Evolutionary conservation across 2,888 invertebrate genomes (phyloP), one percentile per base, ranked within the genome.

Genomic region (Diaperis boleti): DNA sequence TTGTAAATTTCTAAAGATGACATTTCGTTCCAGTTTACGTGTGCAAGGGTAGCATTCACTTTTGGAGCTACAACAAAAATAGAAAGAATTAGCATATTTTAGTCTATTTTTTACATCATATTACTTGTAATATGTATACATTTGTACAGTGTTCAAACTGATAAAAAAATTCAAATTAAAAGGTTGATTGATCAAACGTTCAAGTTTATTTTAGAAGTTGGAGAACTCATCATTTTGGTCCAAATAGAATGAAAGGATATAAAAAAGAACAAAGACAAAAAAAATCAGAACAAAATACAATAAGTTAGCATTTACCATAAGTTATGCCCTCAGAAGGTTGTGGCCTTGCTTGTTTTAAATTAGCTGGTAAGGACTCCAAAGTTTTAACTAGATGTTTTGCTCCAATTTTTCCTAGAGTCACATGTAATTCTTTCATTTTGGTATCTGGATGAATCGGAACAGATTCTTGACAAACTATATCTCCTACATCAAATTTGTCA

Each of bases 401-500:
- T 20, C 94, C 94, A 67, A 89, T 79, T 33, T 84, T 80, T 3
- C 92, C 88, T 66, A 95, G 79, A 69, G 83, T 83, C 8, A 82
- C 74, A 67, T 89, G 86, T 54, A 95, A 80, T 69, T 90, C 87
- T 18, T 88, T 87, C 80, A 90, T 84, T 55, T 84, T 86, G 67
- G 88, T 85, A 70, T 90, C 79, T 41, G 84, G 78, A 13, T 79
- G 72, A 65, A 94, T 85, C 31, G 77, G 62, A 13, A 90, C 76
- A 75, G 82, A 81, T 68, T 81, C 79, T 78, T 91, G 90, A 10
- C 83, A 79, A 69, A 90, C 81, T 73, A 90, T 86, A 76, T 88
- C 87, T 72, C 95, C 95, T 69, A 91, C 83, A 84, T 95, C 95
- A 84, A 94, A 95, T 79, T 87, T 85, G 73, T 90, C 84, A 22